Evolutionary conservation across 2,888 invertebrate genomes (phyloP).

Genomic region (Rotaria macrura): DNA sequence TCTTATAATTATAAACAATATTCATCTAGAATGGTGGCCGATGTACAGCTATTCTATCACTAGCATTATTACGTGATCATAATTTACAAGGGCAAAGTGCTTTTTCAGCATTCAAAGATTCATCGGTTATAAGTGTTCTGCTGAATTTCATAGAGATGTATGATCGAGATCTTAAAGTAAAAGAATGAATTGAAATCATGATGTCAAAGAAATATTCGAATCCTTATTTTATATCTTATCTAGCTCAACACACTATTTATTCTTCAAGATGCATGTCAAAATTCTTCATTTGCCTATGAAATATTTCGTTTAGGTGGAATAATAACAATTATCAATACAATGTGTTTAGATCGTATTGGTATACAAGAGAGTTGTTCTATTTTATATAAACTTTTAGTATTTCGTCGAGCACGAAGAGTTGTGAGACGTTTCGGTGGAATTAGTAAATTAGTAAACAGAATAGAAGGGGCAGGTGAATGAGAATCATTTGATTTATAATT

Average conservation of each 20-base stretch:
- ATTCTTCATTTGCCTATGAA: not conserved
- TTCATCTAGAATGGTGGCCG: not conserved
- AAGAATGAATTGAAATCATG: not conserved
- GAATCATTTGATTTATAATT: too few relatives aligned
- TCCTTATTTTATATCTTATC: not conserved
- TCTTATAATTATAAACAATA: not conserved
- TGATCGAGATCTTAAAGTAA: conserved; percentile 7
- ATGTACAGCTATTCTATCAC: not conserved
- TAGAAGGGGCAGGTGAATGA: too few relatives aligned
- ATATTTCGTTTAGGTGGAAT: conserved; percentile 8
- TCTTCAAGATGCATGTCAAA: not conserved
- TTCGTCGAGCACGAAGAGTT: conserved; percentile 8
- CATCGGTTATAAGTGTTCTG: not conserved
- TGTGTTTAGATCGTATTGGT: not conserved
- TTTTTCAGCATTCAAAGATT: not conserved
- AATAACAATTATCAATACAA: not conserved
- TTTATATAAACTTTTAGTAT: not conserved
- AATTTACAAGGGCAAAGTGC: conserved; percentile 2
- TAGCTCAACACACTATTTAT: not conserved
- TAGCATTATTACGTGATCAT: conserved; percentile 6
- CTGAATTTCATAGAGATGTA: conserved; percentile 8
- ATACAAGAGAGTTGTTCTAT: conserved; percentile 11
- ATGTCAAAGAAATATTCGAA: not conserved
- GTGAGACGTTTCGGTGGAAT: not conserved
- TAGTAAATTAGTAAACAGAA: not conserved